Evolutionary conservation across 1,140 invertebrate genomes (phyloP), one percentile per base, ranked within the genome.

Genomic region (Drosophila teissieri): DNA sequence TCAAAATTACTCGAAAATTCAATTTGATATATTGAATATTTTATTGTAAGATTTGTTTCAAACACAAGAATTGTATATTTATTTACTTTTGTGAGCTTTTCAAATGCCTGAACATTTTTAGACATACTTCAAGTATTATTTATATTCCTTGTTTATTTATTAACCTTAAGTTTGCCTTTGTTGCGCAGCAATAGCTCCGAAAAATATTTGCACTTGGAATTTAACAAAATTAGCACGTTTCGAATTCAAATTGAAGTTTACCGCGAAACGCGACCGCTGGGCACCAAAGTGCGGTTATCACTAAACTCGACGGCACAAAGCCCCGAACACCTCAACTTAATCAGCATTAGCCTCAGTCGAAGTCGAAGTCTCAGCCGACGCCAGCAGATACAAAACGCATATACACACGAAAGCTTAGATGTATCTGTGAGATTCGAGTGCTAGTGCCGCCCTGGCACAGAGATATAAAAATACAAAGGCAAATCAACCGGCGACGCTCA

Each of bases 231-330:
- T 58, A 75, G 5, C 53, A 58, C 37, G 12, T 44, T 40, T 17
- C 17, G 14, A 46, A 55, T 57, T 68, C 22, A 45, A 74, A 67
- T 7, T 48, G 11, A 52, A 44, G 19, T 42, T 45, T 5, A 40
- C 37, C 54, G 45, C 57, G 46, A 48, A 45, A 27, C 46, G 54
- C 80, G 64, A 72, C 85, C 53, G 81, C 17, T 73, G 45, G 44
- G 62, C 63, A 60, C 55, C 60, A 55, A 68, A 64, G 65, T 85
- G 54, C 78, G 65, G 65, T 89, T 89, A 90, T 89, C 86, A 89
- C 85, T 89, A 77, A 80, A 58, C 49, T 39, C 60, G 36, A 40
- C 44, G 54, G 40, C 44, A 40, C 72, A 44, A 58, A 74, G 17
- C 46, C 17, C 22, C 56, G 49, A 78, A 61, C 73, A 80, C 80